Percentiles rank a stretch among this genome's conserved stretches.
phyloP scores from a whole-genome alignment of 2,797 vertebrate genomes.

The Megalops cyprinoides region DNA sequence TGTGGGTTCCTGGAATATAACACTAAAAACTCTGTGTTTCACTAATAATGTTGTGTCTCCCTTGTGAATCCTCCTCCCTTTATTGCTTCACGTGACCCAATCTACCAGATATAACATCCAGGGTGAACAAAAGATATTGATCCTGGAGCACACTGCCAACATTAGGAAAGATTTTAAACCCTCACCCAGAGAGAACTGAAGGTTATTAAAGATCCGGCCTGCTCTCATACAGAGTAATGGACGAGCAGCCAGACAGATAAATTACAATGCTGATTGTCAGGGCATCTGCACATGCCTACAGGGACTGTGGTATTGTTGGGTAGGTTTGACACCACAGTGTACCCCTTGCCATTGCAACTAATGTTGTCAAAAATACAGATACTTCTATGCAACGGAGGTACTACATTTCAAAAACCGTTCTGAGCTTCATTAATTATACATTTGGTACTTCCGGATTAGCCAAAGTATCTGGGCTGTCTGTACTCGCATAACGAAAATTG shows the following conservation, averaged over 20 bases:
- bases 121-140: conserved; percentile 12
- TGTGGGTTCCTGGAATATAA: background rate
- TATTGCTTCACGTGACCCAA: background rate
- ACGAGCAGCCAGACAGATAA: background rate
- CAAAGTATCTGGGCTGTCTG: no score
- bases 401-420: no score
- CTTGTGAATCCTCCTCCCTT: background rate
- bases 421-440: no score
- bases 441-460: no score
- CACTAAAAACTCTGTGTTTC: background rate
- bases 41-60: background rate
- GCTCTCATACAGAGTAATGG: conserved; percentile 20
- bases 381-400: no score
- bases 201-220: conserved; percentile 45
- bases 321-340: no score
- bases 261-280: background rate
- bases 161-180: background rate
- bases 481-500: no score
- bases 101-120: background rate
- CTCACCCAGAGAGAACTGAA: conserved; percentile 36
- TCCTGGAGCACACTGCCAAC: background rate
- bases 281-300: background rate
- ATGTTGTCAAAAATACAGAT: no score
- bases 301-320: background rate
- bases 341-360: no score